phyloP scores from a whole-genome alignment of 2,888 invertebrate species.

The Chironomus tentans region DNA sequence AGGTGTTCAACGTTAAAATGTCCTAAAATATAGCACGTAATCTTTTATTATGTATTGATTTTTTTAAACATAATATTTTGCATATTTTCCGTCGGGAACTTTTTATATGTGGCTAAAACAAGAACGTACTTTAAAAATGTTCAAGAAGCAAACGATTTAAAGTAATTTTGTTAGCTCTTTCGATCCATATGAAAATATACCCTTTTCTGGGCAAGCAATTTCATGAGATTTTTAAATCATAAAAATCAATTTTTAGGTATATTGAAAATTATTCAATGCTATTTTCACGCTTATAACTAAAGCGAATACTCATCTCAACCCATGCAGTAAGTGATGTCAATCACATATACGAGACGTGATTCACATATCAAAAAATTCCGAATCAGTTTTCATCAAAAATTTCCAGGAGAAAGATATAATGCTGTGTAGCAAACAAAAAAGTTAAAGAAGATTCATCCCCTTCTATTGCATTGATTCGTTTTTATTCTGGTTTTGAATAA shows the following conservation, averaged over 20 bases:
- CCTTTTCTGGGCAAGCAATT: too few relatives aligned
- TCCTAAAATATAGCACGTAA: too few relatives aligned
- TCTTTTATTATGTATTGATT: not conserved
- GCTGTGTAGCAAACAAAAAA: too few relatives aligned
- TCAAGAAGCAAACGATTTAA: too few relatives aligned
- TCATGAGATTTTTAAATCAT: too few relatives aligned
- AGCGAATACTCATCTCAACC: not conserved
- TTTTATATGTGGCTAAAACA: not conserved
- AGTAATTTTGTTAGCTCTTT: too few relatives aligned
- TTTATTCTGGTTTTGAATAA: constrained; percentile 18
- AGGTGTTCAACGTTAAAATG: not conserved
- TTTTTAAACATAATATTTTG: not conserved
- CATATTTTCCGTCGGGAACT: not conserved
- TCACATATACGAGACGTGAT: constrained; percentile 20
- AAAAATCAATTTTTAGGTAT: not conserved
- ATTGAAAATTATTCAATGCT: constrained; percentile 24
- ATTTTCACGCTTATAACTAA: not conserved
- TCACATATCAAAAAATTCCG: constrained; percentile 11
- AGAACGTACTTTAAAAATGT: not conserved
- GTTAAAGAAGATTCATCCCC: not conserved
- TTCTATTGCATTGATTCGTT: not conserved
- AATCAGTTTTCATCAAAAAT: not conserved
- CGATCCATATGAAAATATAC: too few relatives aligned
- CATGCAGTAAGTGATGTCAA: constrained; percentile 14
- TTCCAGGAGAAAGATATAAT: too few relatives aligned